Base-by-base conservation (phyloP, 2,888 invertebrate species). In the Gasteruption jaculator region DNA sequence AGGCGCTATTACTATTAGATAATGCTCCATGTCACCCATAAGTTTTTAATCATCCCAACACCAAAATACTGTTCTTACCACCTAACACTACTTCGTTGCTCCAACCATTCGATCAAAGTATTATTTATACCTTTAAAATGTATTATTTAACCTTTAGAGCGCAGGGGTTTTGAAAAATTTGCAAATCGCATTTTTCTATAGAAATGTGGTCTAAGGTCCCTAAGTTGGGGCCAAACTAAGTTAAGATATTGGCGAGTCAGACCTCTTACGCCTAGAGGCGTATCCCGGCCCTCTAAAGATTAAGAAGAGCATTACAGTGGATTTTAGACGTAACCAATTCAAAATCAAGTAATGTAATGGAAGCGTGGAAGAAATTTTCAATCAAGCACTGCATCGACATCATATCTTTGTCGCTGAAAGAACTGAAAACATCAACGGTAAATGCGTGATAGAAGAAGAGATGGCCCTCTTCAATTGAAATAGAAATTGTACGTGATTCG, bases 311-410 rank as follows among this genome's bases (percentile, higher is more conserved):
- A 3, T 42, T 37, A 37, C 33, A 42, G 18, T 39, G 31, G 39
- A 39, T 43, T 40, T 40, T 38, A 15, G 22, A 38, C 7, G 15
- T 16, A 40, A 40, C 27, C 27, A 22, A 40, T 26, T 35, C 35
- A 2, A 37, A 44, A 37, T 41, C 41, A 41, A 41, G 36, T 37
- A 37, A 22, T 11, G 36, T 44, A 36, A 41, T 45, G 29, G 30
- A 41, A 45, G 34, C 41, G 27, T 45, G 25, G 25, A 45, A 41
- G 27, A 7, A 41, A 41, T 41, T 44, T 36, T 34, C 32, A 44
- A 40, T 40, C 5, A 39, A 35, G 35, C 33, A 38, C 34, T 43
- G 26, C 4, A 38, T 38, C 34, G 36, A 40, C 8, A 40, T 44
- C 35, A 32, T 33, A 45, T 40, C 26, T 38, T 11, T 43, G 15